Base-by-base conservation (phyloP, 2,113 vertebrate species). In the Pelusios castaneus region DNA sequence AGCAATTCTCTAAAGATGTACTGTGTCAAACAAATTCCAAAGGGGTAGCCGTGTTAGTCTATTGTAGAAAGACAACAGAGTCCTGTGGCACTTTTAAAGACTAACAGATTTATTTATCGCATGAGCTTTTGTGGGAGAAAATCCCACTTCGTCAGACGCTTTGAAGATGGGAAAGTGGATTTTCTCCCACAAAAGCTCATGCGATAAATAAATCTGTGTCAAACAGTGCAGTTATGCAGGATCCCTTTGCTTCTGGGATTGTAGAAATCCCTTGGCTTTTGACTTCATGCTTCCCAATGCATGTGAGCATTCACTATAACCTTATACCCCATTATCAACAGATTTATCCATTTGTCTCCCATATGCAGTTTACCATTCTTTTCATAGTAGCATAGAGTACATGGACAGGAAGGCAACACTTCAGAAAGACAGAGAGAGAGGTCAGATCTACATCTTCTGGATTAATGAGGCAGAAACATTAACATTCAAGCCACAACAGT, bases 401-500 rank as follows among this genome's bases (percentile, higher is more conserved):
- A 31, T 63, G 81, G 80, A 63, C 82, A 91, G 76, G 54, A 76
- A 86, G 55, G 10, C 63, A 63, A 67, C 51, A 91, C 38, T 87
- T 87, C 47, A 91, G 52, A 91, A n/a, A n/a, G n/a, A n/a, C n/a
- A n/a, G 67, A 76, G 79, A 77, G 79, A 77, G 67, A 63, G 67
- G 78, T 87, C 63, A 87, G 47, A 91, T 77, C 27, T 91, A 91
- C 82, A 87, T 91, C 79, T 87, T 82, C 34, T 75, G 47, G 38
- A 80, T 82, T 77, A 86, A 82, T 63, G 79, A 67, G 87, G 87
- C n/a, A 47, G 79, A 91, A 91, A 91, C n/a, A 47, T 82, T 86
- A 91, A 82, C 78, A 52, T 82, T 77, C 45, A n/a, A 60, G 58
- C 58, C 11, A 41, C 2, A 7, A 6, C n/a, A 60, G 47, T 1